Evolutionary conservation across 2,797 vertebrate genomes (phyloP), one percentile per base, ranked within the genome.

Genomic region (Sebastes glaucus): DNA sequence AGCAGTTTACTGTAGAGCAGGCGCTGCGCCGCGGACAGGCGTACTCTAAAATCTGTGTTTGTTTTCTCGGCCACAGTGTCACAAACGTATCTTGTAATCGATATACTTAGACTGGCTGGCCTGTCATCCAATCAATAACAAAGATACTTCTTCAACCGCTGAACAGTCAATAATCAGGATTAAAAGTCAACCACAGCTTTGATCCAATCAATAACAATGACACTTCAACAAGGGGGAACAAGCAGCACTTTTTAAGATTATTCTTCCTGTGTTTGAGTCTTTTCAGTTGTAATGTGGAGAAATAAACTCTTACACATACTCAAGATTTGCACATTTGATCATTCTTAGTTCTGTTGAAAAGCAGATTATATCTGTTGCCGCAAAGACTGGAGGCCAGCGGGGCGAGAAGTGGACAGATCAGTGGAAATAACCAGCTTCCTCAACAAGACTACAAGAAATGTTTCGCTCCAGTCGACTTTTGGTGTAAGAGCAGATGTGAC

Each of bases 41-140:
- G 11, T 11, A 11, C 33, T 76, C 74, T 28, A 13, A 56, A 74
- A 56, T 60, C 18, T 22, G 33, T 1, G 49, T 75, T 88, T 49
- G 69, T 62, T 65, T 77, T 72, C 61, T 30, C 23, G 8, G 62
- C 75, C 71, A 55, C 59, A 32, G 11, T 18, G 64, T 70, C 63
- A 60, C 60, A 14, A 60, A 23, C 33, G 10, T 10, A 57, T 76
- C 71, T 14, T 46, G 64, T 49, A 61, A 88, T 83, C 79, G 60
- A 77, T 74, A 52, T 18, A 11, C 73, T 72, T 46, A 42, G 23
- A 80, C 30, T 6, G 42, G 23, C 65, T 33, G 22, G 25, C 33
- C 52, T 68, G 27, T 56, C 63, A 11, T 11, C 68, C 30, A 20
- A 66, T 90, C 82, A 74, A 78, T 88, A 32, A 3, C 42, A 71